These are phyloP conservation scores for Standfussiana lucernea DNA, from an alignment of 2,888 invertebrate species.

Conservation along the genomic window DNA sequence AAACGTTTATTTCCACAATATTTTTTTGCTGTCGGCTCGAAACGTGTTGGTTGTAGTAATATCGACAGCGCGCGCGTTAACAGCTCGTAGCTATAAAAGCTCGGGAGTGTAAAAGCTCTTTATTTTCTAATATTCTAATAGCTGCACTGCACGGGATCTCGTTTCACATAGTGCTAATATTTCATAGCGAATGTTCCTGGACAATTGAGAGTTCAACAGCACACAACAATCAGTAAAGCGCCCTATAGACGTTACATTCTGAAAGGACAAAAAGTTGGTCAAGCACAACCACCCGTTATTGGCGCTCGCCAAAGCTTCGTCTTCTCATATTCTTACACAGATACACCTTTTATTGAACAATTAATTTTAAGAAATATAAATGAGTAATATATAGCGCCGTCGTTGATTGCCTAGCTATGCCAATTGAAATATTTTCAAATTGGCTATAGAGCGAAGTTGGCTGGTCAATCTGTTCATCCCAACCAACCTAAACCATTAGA, in stretches of 20 bases:
- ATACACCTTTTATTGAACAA: not conserved
- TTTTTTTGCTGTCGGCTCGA: constrained; percentile 25
- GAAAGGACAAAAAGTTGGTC: not conserved
- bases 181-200: constrained; percentile 53
- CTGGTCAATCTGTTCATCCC: not conserved
- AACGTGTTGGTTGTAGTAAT: not conserved
- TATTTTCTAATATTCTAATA: constrained; percentile 61
- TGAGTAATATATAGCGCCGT: not conserved
- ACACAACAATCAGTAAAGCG: constrained; percentile 71
- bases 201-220: constrained; percentile 73
- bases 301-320: not conserved
- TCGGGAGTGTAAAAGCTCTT: constrained; percentile 23
- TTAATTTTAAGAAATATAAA: not conserved
- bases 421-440: not conserved
- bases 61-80: constrained; percentile 24
- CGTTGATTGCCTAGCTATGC: not conserved
- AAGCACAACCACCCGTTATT: not conserved
- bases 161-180: constrained; percentile 59
- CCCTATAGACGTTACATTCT: not conserved
- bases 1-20: rapidly evolving
- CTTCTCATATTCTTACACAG: not conserved
- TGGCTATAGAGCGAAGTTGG: not conserved
- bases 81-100: constrained; percentile 32
- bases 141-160: constrained; percentile 49
- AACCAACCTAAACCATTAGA: not conserved